Conservation (phyloP, 2,113 vertebrate genomes). For the Lycaon pictus region DNA sequence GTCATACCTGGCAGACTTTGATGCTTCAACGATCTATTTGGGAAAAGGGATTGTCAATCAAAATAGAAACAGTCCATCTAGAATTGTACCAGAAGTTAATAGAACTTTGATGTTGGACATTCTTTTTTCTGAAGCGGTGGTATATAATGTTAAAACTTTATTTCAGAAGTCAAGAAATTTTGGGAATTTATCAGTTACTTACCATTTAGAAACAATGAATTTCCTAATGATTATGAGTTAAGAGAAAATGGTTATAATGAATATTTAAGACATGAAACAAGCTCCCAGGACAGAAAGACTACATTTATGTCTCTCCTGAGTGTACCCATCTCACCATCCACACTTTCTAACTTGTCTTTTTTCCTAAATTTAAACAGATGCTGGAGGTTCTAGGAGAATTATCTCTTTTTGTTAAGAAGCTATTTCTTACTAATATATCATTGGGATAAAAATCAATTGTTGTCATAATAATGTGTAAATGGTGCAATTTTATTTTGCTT, state of each 20-base stretch:
- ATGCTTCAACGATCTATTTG: background rate
- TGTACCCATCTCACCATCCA: background rate
- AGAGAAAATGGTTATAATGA: background rate
- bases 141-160: background rate
- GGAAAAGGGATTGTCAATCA: background rate
- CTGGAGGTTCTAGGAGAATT: background rate
- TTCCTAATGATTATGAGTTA: background rate
- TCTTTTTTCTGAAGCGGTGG: background rate
- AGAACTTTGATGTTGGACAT: background rate
- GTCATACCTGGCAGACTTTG: background rate
- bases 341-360: background rate
- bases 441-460: background rate
- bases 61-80: background rate
- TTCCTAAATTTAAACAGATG: background rate
- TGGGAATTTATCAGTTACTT: background rate
- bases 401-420: background rate
- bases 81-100: background rate
- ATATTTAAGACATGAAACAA: background rate
- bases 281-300: background rate
- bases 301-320: background rate
- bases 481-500: background rate
- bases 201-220: background rate
- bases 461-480: background rate
- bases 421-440: background rate
- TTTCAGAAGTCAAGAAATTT: background rate